Conservation (phyloP, 2,113 vertebrate genomes). For the Paramisgurnus dabryanus region DNA sequence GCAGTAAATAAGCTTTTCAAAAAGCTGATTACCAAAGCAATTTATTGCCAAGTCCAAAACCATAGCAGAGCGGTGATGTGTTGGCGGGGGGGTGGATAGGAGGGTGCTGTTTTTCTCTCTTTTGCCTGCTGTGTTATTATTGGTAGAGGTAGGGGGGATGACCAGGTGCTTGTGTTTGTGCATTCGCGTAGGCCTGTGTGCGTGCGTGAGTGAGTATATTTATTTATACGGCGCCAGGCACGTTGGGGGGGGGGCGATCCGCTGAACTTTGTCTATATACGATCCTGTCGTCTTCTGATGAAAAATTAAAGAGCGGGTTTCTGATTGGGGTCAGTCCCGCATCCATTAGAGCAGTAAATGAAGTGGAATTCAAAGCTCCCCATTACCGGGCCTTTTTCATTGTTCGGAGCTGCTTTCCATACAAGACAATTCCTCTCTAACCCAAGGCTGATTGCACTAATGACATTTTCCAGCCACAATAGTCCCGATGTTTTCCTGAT, state of each 20-base stretch:
- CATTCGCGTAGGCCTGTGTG: neutral
- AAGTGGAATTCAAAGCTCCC: conserved; percentile 78
- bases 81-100: conserved; percentile 56
- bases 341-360: conserved; percentile 82
- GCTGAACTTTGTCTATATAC: conserved; percentile 79
- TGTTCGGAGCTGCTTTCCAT: conserved; percentile 68
- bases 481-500: conserved; percentile 62
- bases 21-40: conserved; percentile 83
- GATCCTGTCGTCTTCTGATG: conserved; percentile 66
- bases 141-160: conserved; percentile 47
- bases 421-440: conserved; percentile 67
- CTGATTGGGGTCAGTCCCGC: conserved; percentile 87
- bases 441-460: conserved; percentile 77
- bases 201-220: neutral
- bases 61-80: conserved; percentile 68
- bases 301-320: conserved; percentile 77
- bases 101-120: conserved; percentile 71
- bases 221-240: neutral
- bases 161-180: conserved; percentile 12
- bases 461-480: conserved; percentile 75
- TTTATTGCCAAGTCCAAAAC: conserved; percentile 78
- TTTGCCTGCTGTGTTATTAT: conserved; percentile 84
- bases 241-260: conserved; percentile 65
- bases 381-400: conserved; percentile 76
- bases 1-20: conserved; percentile 83